These are phyloP conservation scores for Uloborus diversus DNA, from an alignment of 1,140 invertebrate species.

Conservation along the genomic window DNA sequence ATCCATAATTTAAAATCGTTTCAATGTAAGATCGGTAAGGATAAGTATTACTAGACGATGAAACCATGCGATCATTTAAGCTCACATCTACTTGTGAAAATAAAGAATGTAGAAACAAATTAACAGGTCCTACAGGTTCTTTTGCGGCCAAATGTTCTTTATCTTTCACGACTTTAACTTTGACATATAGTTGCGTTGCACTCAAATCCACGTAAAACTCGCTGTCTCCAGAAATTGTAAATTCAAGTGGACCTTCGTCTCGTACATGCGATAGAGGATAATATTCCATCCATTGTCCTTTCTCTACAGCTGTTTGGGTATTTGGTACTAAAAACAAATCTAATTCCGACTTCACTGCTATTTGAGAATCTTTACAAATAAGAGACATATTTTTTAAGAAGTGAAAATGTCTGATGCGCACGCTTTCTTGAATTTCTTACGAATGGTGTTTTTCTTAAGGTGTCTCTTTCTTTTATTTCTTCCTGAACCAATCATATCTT, in stretches of 20 bases:
- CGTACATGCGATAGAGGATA: not conserved
- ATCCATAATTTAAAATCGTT: slow-evolving; percentile 1
- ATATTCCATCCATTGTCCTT: not conserved
- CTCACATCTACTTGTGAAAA: not conserved
- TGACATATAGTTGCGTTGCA: not conserved
- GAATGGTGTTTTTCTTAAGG: not conserved
- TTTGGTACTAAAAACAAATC: not conserved
- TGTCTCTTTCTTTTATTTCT: not conserved
- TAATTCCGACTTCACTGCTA: not conserved
- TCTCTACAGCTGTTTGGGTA: not conserved
- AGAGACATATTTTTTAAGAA: not conserved
- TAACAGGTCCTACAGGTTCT: not conserved
- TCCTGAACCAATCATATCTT: not conserved
- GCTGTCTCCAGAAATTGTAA: not conserved
- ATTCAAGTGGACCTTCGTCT: not conserved
- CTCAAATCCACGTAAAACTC: not conserved
- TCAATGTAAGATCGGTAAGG: not conserved
- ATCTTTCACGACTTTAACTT: not conserved
- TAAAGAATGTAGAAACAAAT: slow-evolving; percentile 8
- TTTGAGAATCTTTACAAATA: not conserved
- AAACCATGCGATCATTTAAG: not conserved
- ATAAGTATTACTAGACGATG: not conserved
- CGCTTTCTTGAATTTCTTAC: not conserved
- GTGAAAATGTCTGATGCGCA: not conserved
- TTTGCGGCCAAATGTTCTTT: not conserved